Evolutionary conservation across 2,113 vertebrate genomes (phyloP), one percentile per base, ranked within the genome.

Genomic region (Amphilophus citrinellus): DNA sequence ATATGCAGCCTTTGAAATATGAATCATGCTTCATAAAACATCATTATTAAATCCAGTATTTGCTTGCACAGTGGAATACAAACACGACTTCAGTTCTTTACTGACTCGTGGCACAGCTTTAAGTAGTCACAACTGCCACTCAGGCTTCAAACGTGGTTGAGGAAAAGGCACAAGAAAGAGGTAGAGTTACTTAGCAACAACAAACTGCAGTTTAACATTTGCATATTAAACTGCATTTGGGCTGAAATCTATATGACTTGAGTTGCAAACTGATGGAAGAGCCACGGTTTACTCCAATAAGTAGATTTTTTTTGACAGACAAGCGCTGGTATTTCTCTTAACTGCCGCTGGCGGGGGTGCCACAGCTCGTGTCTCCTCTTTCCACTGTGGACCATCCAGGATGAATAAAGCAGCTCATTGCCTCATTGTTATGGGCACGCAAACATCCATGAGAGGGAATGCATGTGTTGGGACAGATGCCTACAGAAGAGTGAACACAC

Each of bases 1-100:
- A 89, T 88, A 88, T 42, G 85, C n/a, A 2, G 73, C 37, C 87
- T 93, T 90, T 91, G 84, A 93, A 94, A 95, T 88, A 76, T 91
- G 88, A 95, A 92, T 91, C 88, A 89, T 6, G 80, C 88, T 91
- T 89, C 81, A 87, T 90, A 88, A 89, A 83, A 85, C 75, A 61
- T 50, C 20, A 50, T 90, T 88, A 91, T 93, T 90, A 79, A 87
- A 92, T 91, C 86, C 89, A 93, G 91, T 89, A 82, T 80, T 66
- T 73, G 84, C 87, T 91, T 83, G 87, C 87, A 89, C 86, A 80
- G 83, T 86, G 79, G 84, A 88, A 80, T 81, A 76, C 79, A 87
- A 89, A 86, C 58, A 91, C 1, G 22, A 87, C 77, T 68, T 82
- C 58, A 85, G 84, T 30, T 82, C 76, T 82, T 85, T 81, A 77